phyloP scores from a whole-genome alignment of 1,140 invertebrate species.

The Apis laboriosa region DNA sequence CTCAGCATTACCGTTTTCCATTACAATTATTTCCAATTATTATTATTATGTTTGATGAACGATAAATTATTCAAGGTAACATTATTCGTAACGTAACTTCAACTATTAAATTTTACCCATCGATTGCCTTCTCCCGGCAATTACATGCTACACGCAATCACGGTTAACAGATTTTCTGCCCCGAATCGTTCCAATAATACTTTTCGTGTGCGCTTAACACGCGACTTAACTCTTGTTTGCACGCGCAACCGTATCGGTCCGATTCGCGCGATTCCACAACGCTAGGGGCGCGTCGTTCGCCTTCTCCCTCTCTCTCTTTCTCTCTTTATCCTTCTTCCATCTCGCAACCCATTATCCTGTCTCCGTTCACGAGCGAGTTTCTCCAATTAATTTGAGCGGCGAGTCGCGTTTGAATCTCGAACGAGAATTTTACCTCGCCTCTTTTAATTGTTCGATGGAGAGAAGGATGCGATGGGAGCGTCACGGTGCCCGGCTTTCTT shows the following conservation, averaged over 20 bases:
- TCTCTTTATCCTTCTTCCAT: neutral
- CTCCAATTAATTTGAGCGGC: conserved; percentile 8
- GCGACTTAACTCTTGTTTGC: neutral
- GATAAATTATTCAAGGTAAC: neutral
- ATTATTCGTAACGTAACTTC: neutral
- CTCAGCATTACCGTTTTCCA: no score
- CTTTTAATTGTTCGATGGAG: conserved; percentile 18
- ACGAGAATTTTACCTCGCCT: neutral
- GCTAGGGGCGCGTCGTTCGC: conserved; percentile 25
- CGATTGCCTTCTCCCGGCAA: neutral
- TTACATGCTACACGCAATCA: neutral
- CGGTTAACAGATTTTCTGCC: conserved; percentile 13
- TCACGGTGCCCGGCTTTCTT: neutral
- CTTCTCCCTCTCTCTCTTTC: neutral
- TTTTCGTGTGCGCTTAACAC: neutral
- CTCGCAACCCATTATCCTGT: no score
- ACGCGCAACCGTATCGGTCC: conserved; percentile 8
- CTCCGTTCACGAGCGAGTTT: conserved; percentile 12
- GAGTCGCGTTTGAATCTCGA: conserved; percentile 15
- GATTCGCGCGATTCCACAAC: conserved; percentile 11
- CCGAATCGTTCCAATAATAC: conserved; percentile 18
- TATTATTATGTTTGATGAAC: no score
- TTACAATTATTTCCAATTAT: no score
- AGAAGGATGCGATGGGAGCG: neutral
- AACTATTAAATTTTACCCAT: neutral